Percentiles rank a stretch among this genome's conserved stretches.
Conservation (phyloP, 1,140 invertebrate species). For the Mycetomoellerius zeteki region DNA sequence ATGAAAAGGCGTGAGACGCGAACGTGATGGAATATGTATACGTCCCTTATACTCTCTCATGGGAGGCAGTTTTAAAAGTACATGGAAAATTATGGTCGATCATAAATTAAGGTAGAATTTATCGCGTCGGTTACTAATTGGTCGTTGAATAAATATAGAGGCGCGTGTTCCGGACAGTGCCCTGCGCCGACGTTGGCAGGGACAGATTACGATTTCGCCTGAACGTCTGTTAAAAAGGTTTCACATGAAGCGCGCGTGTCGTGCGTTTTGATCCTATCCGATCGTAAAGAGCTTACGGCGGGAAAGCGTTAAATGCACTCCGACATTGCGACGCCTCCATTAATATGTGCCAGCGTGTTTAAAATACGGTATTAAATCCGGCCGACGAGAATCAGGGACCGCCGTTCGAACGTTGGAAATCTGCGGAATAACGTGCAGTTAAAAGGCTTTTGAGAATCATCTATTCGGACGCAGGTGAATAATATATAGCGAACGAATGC, state of each 20-base stretch:
- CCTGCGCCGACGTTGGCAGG: conserved; percentile 53
- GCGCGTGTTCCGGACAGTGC: conserved; percentile 54
- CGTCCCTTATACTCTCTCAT: not conserved
- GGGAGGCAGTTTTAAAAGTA: conserved; percentile 36
- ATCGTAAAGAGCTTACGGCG: conserved; percentile 56
- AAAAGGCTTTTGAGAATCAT: conserved; percentile 69
- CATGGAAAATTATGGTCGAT: conserved; percentile 68
- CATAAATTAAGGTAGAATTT: conserved; percentile 73
- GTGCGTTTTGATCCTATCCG: conserved; percentile 58
- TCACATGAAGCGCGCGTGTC: conserved; percentile 39
- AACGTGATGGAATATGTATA: not conserved
- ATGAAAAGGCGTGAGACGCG: not conserved
- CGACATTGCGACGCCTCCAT: conserved; percentile 43
- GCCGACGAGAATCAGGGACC: conserved; percentile 1
- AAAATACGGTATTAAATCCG: conserved; percentile 65
- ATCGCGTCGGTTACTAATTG: conserved; percentile 72
- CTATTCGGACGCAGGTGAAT: conserved; percentile 62
- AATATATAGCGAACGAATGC: conserved; percentile 51
- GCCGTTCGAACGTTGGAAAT: conserved; percentile 46
- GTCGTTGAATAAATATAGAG: conserved; percentile 79
- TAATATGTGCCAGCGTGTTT: conserved; percentile 56
- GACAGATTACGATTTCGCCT: conserved; percentile 67
- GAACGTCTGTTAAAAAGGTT: conserved; percentile 53
- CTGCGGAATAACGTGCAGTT: conserved; percentile 61
- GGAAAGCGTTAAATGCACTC: conserved; percentile 52